Evolutionary conservation across 2,888 invertebrate genomes (phyloP), one percentile per base, ranked within the genome.

Genomic region (Ochlodes sylvanus): DNA sequence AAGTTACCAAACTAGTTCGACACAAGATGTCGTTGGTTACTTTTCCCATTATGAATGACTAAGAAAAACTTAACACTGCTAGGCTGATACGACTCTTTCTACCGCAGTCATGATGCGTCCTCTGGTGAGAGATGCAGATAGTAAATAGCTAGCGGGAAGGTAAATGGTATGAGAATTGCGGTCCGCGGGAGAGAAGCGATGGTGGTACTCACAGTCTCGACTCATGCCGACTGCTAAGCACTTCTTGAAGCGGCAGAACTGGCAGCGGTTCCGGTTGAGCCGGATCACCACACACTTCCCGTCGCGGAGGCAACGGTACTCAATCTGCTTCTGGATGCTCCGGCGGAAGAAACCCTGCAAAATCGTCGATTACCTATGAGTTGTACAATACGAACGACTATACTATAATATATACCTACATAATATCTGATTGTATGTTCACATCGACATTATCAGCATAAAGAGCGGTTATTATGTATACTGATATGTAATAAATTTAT

Each of bases 211-310:
- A 98, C 98, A 98, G 91, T 98, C 98, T 83, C 98, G 96, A 86
- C 98, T 98, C 98, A 98, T 98, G 87, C 98, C 98, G 82, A 98
- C 98, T 47, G 98, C 96, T 71, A 98, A 94, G 90, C 98, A 98
- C 96, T 99, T 99, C 92, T 98, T 98, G 94, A 99, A 98, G 82
- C 98, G 96, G 94, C 98, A 99, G 90, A 96, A 98, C 90, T 99
- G 98, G 90, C 98, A 98, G 79, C 98, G 96, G 94, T 99, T 99
- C 77, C 98, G 94, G 93, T 98, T 98, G 80, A 98, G 95, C 79
- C 98, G 95, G 87, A 98, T 98, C 70, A 99, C 98, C 81, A 98
- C 94, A 89, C 98, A 98, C 94, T 98, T 98, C 79, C 98, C 98
- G 94, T 98, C 98, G 74, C 98, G 94, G 79, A 98, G 94, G 89